These are phyloP conservation scores for Meandrina meandrites DNA, from an alignment of 92 coral and sea anemone species.

Conservation along the genomic window DNA sequence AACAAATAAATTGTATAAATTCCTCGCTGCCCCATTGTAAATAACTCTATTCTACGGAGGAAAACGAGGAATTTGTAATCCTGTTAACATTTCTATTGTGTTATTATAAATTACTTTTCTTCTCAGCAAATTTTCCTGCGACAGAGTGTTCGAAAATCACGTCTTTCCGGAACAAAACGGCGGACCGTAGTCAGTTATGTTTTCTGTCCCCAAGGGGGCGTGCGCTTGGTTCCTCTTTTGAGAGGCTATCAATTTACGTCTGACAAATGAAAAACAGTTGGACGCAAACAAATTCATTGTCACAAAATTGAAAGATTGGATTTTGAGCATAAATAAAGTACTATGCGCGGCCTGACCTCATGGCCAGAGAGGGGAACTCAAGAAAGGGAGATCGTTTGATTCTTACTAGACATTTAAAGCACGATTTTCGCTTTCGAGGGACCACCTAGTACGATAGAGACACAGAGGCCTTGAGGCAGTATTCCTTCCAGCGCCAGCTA, in stretches of 20 bases:
- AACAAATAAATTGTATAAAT: slow-evolving; percentile 22
- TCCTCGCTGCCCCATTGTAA: background rate
- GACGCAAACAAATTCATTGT: slow-evolving; percentile 46
- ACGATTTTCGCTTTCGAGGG: background rate
- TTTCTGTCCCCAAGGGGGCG: slow-evolving; percentile 26
- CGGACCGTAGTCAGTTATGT: slow-evolving; percentile 7
- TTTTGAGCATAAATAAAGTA: slow-evolving; percentile 12
- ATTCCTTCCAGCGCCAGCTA: background rate
- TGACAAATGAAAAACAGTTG: slow-evolving; percentile 36
- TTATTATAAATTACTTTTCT: background rate
- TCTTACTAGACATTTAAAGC: background rate
- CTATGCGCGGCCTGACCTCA: slow-evolving; percentile 2
- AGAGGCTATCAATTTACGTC: slow-evolving; percentile 41
- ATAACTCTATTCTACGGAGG: slow-evolving; percentile 11
- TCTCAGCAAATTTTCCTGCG: slow-evolving; percentile 1
- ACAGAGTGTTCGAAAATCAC: background rate
- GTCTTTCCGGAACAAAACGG: slow-evolving; percentile 28
- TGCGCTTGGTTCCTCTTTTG: slow-evolving; percentile 7
- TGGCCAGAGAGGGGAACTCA: background rate
- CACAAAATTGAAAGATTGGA: slow-evolving; percentile 27
- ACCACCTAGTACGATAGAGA: slow-evolving; percentile 25
- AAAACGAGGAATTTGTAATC: slow-evolving; percentile 26
- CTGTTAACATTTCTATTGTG: slow-evolving; percentile 6
- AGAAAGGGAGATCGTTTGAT: background rate
- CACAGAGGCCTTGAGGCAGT: background rate